Conservation (phyloP, 2,797 vertebrate species). For the Leontopithecus rosalia region DNA sequence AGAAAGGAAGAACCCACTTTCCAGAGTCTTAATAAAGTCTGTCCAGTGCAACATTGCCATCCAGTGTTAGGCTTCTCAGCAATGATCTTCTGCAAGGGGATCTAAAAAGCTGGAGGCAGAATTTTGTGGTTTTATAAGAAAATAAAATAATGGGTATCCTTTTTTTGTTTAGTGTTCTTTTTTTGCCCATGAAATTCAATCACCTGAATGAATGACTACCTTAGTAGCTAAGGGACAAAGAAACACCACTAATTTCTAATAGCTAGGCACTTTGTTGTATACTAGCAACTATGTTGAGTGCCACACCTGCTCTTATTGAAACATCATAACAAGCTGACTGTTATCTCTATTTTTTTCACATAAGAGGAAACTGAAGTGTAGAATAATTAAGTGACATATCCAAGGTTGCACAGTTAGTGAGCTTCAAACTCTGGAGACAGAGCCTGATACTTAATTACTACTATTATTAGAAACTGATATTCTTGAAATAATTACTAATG, state of each 20-base stretch:
- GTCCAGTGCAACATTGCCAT: background rate
- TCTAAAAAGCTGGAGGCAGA: background rate
- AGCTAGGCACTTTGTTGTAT: background rate
- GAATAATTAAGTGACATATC: background rate
- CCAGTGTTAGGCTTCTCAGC: background rate
- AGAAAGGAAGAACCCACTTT: background rate
- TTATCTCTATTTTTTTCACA: background rate
- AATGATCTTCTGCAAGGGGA: background rate
- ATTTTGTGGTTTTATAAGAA: background rate
- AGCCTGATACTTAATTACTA: background rate
- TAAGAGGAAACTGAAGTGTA: background rate
- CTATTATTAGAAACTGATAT: background rate
- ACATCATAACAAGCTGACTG: background rate
- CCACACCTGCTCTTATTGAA: background rate
- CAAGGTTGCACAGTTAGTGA: background rate
- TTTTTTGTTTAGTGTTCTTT: background rate
- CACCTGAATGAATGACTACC: background rate
- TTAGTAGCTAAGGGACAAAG: background rate
- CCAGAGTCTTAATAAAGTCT: background rate
- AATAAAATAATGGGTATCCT: background rate
- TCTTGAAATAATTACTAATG: conserved; percentile 3
- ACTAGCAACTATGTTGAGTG: background rate
- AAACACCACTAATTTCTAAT: background rate
- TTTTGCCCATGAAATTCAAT: background rate
- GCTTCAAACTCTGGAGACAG: background rate